Base-by-base conservation (phyloP, 2,113 vertebrate species). In the Papio anubis region DNA sequence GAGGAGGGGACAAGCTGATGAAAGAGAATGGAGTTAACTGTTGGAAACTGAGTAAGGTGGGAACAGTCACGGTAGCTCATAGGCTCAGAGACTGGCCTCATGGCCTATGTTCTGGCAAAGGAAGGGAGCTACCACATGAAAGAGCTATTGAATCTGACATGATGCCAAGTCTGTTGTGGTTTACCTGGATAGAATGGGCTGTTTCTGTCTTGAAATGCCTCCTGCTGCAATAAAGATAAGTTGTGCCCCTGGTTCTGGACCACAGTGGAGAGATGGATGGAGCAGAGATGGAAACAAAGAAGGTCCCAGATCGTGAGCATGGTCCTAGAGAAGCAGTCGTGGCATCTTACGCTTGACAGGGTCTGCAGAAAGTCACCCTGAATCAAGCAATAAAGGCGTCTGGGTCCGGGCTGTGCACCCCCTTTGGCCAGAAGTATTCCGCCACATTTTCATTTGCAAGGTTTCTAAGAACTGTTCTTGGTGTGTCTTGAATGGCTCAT, bases 401-500 rank as follows among this genome's bases (percentile, higher is more conserved):
- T 90, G 83, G 48, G 2, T 48, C 18, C 61, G 18, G 82, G 55
- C 59, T 64, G 25, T 86, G 48, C 23, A 90, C n/a, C 72, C 38
- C 21, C 81, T 85, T 50, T 81, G 11, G 55, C 86, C 68, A 43
- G 27, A 8, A 83, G 59, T 45, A 32, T 48, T 79, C 48, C 10
- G 61, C 76, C n/a, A 10, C 81, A 72, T 64, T 95, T 95, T 90
- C 92, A 85, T 25, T n/a, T 93, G 83, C 61, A 96, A 96, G 83
- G 55, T 55, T 93, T 95, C 92, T 96, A 96, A 96, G 96, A 90
- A 92, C 64, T 45, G 61, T 81, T 84, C 88, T 94, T 90, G 64
- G 76, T 92, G 16, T 93, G 92, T 86, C 92, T 88, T 95, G 72
- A 98, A 97, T 73, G 72, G 80, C 50, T 95, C 81, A 45, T 83